A percentile compares a stretch with the other conserved stretches of the same genome.
phyloP scores from a whole-genome alignment of 2,888 invertebrate species.

The Pandemis cinnamomeana region DNA sequence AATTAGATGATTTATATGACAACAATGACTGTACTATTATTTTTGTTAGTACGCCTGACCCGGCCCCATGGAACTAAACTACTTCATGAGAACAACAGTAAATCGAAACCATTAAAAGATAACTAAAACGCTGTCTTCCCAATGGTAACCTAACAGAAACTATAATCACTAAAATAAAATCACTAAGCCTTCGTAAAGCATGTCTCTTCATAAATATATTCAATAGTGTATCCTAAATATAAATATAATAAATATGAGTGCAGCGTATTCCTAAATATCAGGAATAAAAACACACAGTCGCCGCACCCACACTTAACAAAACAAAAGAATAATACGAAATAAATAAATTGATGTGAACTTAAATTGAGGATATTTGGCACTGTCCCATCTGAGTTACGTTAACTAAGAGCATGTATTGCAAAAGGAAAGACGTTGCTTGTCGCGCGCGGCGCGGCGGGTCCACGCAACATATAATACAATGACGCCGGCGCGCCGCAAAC shows the following conservation, averaged over 20 bases:
- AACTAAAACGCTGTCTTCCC: slow-evolving; percentile 75
- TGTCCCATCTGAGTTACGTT: slow-evolving; percentile 73
- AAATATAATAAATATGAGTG: slow-evolving; percentile 84
- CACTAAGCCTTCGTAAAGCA: slow-evolving; percentile 80
- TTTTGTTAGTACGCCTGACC: neutral
- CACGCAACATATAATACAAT: slow-evolving; percentile 78
- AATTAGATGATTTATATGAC: neutral
- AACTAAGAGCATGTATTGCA: slow-evolving; percentile 66
- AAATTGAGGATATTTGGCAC: slow-evolving; percentile 84
- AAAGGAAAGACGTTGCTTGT: slow-evolving; percentile 47
- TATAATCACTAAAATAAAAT: slow-evolving; percentile 61
- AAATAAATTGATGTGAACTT: slow-evolving; percentile 77
- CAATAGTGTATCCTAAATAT: slow-evolving; percentile 76
- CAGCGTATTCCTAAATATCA: slow-evolving; percentile 84
- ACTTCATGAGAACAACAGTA: slow-evolving; percentile 43
- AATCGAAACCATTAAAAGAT: slow-evolving; percentile 62
- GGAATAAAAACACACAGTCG: slow-evolving; percentile 82
- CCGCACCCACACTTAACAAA: slow-evolving; percentile 82
- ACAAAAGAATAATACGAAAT: slow-evolving; percentile 60
- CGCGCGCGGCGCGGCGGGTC: slow-evolving; percentile 51
- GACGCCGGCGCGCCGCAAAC: slow-evolving; percentile 56
- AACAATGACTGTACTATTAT: neutral
- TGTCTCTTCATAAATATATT: slow-evolving; percentile 72
- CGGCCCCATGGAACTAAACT: slow-evolving; percentile 40
- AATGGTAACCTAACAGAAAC: slow-evolving; percentile 65